Percentiles rank a stretch among this genome's conserved stretches.
Conservation (phyloP, 2,797 vertebrate genomes). For the Huso huso region DNA sequence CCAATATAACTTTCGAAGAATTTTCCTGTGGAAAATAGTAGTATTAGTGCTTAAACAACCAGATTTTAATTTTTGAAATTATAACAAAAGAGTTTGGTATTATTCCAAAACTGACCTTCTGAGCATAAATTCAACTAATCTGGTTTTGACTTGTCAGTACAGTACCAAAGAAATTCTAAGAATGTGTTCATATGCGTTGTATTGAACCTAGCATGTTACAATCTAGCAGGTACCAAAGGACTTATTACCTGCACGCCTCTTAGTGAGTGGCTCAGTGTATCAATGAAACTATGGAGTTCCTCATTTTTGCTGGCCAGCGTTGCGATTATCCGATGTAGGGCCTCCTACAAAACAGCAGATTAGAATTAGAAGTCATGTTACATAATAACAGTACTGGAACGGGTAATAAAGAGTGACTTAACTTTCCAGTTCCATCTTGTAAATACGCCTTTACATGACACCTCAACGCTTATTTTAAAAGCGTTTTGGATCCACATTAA, state of each 20-base stretch:
- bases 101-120: no score
- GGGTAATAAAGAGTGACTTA: no score
- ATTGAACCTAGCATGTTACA: constrained; percentile 7
- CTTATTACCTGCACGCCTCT: constrained; percentile 73
- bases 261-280: constrained; percentile 66
- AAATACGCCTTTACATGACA: no score
- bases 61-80: no score
- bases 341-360: constrained; percentile 59
- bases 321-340: constrained; percentile 81
- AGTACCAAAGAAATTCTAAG: no score
- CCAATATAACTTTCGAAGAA: constrained; percentile 68
- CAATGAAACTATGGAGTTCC: constrained; percentile 84
- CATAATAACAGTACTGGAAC: no score
- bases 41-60: not conserved
- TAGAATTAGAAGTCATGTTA: no score
- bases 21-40: constrained; percentile 59
- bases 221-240: constrained; percentile 18
- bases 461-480: no score
- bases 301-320: constrained; percentile 85
- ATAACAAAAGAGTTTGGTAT: no score
- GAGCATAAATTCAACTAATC: not conserved
- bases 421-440: no score
- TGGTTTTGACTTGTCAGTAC: constrained; percentile 11
- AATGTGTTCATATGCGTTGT: no score
- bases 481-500: no score